These are phyloP conservation scores for Acleris literana DNA, from an alignment of 2,888 invertebrate species.

Conservation along the genomic window DNA sequence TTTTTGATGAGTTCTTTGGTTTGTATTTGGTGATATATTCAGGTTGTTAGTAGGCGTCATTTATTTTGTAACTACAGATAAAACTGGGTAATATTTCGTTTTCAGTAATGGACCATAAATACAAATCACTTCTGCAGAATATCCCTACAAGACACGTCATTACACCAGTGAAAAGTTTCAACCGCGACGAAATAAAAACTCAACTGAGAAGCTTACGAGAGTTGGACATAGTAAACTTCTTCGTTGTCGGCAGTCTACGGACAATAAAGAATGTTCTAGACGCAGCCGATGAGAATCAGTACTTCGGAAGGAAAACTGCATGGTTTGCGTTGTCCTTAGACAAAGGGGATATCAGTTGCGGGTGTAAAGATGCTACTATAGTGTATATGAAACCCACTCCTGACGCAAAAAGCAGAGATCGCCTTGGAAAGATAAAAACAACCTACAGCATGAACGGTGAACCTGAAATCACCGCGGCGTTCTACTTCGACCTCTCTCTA, in stretches of 20 bases:
- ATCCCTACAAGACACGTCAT: conserved; percentile 96
- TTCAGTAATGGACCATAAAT: conserved; percentile 96
- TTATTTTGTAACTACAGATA: background rate
- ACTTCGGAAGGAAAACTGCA: conserved; percentile 92
- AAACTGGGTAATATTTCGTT: conserved; percentile 45
- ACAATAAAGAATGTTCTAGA: conserved; percentile 88
- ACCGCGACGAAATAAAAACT: conserved; percentile 85
- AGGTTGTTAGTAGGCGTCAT: background rate
- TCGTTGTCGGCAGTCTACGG: conserved; percentile 89
- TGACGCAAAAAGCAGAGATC: conserved; percentile 87
- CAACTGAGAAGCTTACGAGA: conserved; percentile 90
- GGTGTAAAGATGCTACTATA: conserved; percentile 90
- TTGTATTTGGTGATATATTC: conserved; percentile 47
- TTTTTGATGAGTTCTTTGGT: conserved; percentile 95
- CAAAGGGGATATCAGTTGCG: conserved; percentile 88
- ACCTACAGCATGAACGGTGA: conserved; percentile 88
- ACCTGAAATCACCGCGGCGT: conserved; percentile 91
- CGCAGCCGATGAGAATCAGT: conserved; percentile 88
- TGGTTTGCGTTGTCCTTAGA: conserved; percentile 94
- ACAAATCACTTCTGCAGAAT: conserved; percentile 94
- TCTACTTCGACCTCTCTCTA: conserved; percentile 93
- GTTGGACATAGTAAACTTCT: conserved; percentile 94
- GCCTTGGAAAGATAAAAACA: conserved; percentile 87
- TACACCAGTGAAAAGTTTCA: conserved; percentile 83
- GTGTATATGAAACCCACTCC: conserved; percentile 89